phyloP scores from a whole-genome alignment of 2,113 vertebrate genomes.

The Microcebus griseorufus region DNA sequence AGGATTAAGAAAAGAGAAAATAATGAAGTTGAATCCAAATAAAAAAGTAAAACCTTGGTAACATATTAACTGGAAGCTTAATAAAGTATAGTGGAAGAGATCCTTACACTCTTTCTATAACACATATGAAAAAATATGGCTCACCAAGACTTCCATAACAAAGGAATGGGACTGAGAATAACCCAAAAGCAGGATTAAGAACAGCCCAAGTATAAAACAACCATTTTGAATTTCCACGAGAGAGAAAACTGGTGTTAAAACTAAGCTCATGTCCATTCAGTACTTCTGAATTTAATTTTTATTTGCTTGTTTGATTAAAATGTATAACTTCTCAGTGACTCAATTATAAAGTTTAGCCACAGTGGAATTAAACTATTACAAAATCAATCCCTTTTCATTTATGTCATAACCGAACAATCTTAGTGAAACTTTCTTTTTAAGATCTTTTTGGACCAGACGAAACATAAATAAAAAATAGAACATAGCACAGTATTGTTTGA shows the following conservation, averaged over 20 bases:
- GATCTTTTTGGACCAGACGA: neutral
- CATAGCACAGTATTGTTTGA: neutral
- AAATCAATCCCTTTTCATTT: neutral
- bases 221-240: neutral
- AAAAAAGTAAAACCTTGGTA: neutral
- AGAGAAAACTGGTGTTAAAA: neutral
- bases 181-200: neutral
- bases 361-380: neutral
- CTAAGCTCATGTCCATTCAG: neutral
- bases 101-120: neutral
- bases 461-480: constrained; percentile 40
- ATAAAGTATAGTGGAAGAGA: neutral
- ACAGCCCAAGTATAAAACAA: neutral
- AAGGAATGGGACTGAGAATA: neutral
- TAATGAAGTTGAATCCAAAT: neutral
- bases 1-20: neutral
- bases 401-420: neutral
- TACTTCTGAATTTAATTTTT: neutral
- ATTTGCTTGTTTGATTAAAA: constrained; percentile 16
- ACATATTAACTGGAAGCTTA: neutral
- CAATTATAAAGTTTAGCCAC: neutral
- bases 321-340: neutral
- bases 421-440: neutral
- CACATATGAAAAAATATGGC: neutral
- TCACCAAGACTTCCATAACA: neutral